Base-by-base conservation (phyloP, 2,113 vertebrate genomes). In the Aix galericulata region DNA sequence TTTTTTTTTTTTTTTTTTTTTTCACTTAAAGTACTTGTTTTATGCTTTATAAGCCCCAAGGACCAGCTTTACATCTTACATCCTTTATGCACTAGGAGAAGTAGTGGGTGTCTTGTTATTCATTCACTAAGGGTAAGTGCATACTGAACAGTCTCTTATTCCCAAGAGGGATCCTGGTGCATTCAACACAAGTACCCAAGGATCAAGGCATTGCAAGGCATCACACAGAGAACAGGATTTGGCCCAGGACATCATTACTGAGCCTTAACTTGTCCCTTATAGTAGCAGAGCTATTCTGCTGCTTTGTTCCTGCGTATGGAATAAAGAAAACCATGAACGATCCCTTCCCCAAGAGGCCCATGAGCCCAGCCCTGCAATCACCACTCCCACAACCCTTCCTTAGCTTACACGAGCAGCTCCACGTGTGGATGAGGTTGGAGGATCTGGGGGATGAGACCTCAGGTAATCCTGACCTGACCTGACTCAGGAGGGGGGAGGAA, bases 401-500 rank as follows among this genome's bases (percentile, higher is more conserved):
- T 72, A 32, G 52, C 53, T 94, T 84, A 73, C 48, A 92, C 48
- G 84, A 90, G 86, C 52, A 48, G 48, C 46, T 72, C 77, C 48
- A 79, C 0, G 0, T 42, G 84, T 67, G 72, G 55, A 94, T 69
- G 59, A 88, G 53, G 75, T 63, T 89, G 82, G 36, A 89, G n/a
- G 71, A 74, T 63, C 89, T 93, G 91, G 1, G 17, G 58, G 77
- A 87, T 92, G 66, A 92, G 40, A 82, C 53, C 62, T 96, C 74
- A 85, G 77, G 84, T 95, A 95, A 85, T 96, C 74, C 78, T 95
- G 93, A 94, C 91, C 86, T 84, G 66, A 93, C 73, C 89, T 94
- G 86, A 93, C 93, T 85, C 91, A 68, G 0, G 20, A 55, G 84
- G 44, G 2, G 31, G 74, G 71, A 87, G 86, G 86, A 91, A 95